A percentile compares a stretch with the other conserved stretches of the same genome.
Evolutionary conservation across 2,113 vertebrate genomes (phyloP).

Genomic region (Syrmaticus mikado): DNA sequence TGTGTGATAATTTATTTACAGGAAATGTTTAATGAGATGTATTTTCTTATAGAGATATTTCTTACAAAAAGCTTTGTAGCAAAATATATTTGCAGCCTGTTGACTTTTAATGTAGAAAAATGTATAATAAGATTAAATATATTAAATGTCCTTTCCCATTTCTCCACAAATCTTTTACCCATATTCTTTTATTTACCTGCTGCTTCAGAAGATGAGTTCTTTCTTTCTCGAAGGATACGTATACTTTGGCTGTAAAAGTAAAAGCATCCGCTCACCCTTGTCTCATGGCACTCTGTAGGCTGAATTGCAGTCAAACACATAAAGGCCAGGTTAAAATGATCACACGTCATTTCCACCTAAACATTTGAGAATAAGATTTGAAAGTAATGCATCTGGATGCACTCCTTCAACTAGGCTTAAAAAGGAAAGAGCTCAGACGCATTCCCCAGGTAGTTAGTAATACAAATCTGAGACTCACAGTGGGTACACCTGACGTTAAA

Average conservation of each 20-base stretch:
- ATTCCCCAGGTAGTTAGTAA: not conserved
- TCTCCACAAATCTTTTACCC: constrained; percentile 31
- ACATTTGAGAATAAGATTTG: not conserved
- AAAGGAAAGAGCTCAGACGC: not conserved
- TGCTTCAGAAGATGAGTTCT: constrained; percentile 17
- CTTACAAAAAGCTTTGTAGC: constrained; percentile 85
- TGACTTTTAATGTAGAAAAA: constrained; percentile 82
- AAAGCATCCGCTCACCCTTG: not conserved
- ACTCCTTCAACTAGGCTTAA: not conserved
- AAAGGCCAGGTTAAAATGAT: not conserved
- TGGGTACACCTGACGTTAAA: not conserved
- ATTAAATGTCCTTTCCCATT: constrained; percentile 74
- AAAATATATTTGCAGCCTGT: constrained; percentile 82
- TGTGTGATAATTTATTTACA: constrained; percentile 85
- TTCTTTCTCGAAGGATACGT: not conserved
- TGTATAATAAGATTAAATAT: constrained; percentile 86
- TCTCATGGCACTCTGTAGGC: not conserved
- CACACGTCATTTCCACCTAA: not conserved
- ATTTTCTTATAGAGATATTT: constrained; percentile 87
- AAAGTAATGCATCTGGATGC: not conserved
- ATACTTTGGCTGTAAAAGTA: not conserved
- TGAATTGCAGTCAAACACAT: not conserved
- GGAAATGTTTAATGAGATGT: constrained; percentile 85
- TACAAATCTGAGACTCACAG: not conserved
- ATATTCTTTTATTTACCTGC: constrained; percentile 44